Evolutionary conservation across 2,113 vertebrate species (phyloP).

Genomic region (Romanogobio albipinnatus): DNA sequence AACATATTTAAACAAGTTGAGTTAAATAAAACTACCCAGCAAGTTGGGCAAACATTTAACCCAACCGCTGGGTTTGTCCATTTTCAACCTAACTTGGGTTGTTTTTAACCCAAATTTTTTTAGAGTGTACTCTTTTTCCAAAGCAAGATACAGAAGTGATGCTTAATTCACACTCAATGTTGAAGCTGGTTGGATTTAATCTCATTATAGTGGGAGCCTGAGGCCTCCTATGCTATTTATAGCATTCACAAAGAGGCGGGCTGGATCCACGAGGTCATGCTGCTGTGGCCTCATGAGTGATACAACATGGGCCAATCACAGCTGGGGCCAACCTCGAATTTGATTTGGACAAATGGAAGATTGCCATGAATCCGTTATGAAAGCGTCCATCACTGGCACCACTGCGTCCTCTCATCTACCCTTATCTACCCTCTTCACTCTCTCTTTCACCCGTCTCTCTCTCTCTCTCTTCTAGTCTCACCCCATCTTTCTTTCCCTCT

Average conservation of each 20-base stretch:
- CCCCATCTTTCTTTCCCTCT: constrained; percentile 27
- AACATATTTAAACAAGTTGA: too few species aligned
- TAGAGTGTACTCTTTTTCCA: constrained; percentile 43
- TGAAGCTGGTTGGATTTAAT: constrained; percentile 75
- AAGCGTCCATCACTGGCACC: constrained; percentile 46
- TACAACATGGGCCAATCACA: constrained; percentile 59
- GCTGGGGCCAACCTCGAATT: constrained; percentile 59
- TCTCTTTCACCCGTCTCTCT: neutral
- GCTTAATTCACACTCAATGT: constrained; percentile 70
- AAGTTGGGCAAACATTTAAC: too few species aligned
- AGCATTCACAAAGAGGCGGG: constrained; percentile 63
- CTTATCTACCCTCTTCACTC: constrained; percentile 22
- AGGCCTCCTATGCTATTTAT: constrained; percentile 74
- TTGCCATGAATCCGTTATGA: constrained; percentile 62
- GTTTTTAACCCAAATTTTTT: too few species aligned
- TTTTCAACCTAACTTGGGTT: too few species aligned
- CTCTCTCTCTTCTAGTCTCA: constrained; percentile 19
- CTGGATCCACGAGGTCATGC: constrained; percentile 48
- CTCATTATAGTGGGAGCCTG: constrained; percentile 72
- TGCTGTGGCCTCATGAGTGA: constrained; percentile 52
- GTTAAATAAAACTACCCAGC: too few species aligned
- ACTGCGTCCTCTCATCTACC: constrained; percentile 31
- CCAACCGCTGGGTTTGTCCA: too few species aligned
- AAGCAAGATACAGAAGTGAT: constrained; percentile 64
- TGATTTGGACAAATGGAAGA: constrained; percentile 66